phyloP scores from a whole-genome alignment of 2,113 vertebrate genomes.

The Dipodomys merriami region DNA sequence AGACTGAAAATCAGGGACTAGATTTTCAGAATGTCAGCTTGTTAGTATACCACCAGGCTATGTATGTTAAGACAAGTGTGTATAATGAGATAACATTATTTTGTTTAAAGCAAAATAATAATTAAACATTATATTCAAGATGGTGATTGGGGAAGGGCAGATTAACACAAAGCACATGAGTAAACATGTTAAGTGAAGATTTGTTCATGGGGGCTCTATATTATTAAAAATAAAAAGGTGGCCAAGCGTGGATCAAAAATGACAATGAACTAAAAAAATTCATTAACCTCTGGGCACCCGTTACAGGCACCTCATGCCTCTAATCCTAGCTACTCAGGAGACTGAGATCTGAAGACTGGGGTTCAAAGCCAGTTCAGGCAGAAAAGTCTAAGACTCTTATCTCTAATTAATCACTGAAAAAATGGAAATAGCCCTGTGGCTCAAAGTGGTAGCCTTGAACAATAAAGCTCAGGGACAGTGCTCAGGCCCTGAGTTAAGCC shows the following conservation, averaged over 20 bases:
- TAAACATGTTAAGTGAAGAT: background rate
- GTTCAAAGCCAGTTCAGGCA: too few relatives aligned
- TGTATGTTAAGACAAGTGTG: background rate
- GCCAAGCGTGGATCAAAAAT: background rate
- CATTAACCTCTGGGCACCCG: background rate
- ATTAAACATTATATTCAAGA: conserved; percentile 32
- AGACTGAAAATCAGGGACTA: conserved; percentile 3
- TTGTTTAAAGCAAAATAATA: conserved; percentile 39
- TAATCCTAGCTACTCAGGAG: too few relatives aligned
- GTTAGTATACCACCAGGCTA: background rate
- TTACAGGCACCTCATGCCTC: too few relatives aligned
- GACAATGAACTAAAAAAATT: conserved; percentile 34
- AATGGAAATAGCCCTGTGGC: too few relatives aligned
- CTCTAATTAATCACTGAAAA: too few relatives aligned
- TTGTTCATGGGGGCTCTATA: background rate
- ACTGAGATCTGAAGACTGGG: too few relatives aligned
- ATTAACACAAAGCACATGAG: background rate
- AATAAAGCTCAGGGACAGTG: too few relatives aligned
- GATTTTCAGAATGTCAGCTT: conserved; percentile 33
- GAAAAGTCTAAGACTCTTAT: too few relatives aligned
- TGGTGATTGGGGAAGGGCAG: background rate
- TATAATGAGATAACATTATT: background rate
- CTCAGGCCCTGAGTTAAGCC: too few relatives aligned
- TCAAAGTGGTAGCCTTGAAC: too few relatives aligned
- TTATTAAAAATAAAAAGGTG: conserved; percentile 16